phyloP scores from a whole-genome alignment of 2,888 invertebrate genomes.

The Microctonus brassicae region DNA sequence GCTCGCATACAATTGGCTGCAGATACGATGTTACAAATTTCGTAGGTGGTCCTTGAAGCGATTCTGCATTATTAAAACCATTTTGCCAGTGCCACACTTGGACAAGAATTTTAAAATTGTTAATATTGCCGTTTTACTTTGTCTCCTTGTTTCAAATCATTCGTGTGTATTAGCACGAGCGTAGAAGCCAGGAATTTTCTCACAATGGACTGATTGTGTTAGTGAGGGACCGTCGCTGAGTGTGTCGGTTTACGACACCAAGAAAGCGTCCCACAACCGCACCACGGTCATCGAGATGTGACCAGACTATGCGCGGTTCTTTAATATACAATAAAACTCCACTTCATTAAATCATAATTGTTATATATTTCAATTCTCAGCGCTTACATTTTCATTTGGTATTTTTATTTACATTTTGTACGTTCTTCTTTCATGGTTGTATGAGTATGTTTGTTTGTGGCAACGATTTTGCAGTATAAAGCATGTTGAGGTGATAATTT shows the following conservation, averaged over 20 bases:
- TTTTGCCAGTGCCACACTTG: no score
- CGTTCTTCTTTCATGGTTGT: no score
- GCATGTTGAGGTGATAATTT: not conserved
- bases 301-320: not conserved
- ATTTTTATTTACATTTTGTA: no score
- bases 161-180: constrained; percentile 43
- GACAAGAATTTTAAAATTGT: no score
- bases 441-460: no score
- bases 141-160: constrained; percentile 32
- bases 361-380: not conserved
- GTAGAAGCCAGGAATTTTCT: constrained; percentile 58
- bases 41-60: no score
- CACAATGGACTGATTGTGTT: constrained; percentile 62
- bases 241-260: constrained; percentile 38
- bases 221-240: constrained; percentile 50
- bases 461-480: no score
- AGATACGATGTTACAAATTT: no score
- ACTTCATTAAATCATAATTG: not conserved
- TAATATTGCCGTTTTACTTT: no score
- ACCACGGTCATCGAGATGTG: constrained; percentile 23
- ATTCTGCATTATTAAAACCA: no score
- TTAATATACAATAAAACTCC: not conserved
- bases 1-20: no score
- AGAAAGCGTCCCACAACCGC: constrained; percentile 27
- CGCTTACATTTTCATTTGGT: no score